Base-by-base conservation (phyloP, 2,113 vertebrate genomes). In the Percopsis transmontana region DNA sequence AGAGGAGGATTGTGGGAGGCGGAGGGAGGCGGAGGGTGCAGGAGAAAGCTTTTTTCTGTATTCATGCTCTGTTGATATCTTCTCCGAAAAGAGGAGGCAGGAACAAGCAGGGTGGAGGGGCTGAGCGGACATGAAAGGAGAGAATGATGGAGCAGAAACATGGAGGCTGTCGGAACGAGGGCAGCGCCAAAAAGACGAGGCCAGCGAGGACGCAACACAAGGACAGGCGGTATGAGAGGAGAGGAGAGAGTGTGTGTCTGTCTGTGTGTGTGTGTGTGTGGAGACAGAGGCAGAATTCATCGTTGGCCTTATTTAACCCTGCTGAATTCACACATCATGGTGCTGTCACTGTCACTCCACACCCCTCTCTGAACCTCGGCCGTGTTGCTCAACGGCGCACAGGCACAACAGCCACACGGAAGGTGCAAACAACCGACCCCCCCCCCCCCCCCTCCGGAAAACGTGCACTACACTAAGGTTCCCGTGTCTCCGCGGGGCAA, bases 101-200 rank as follows among this genome's bases (percentile, higher is more conserved):
- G 47, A 76, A 44, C 57, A 52, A 59, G 19, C 27, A 64, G 77
- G 67, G 76, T 62, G 2, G 83, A 63, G 76, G 77, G 74, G 76
- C 68, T 54, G 68, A 70, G 81, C 56, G 61, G 71, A 77, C 76
- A 72, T 75, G 72, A 81, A 63, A 69, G 72, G 56, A 50, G 71
- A 59, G 76, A 56, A 80, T 73, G 81, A 81, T 63, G 80, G 76
- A 81, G 75, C 79, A 80, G 86, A 82, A 88, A 85, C 74, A 84
- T 66, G 77, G 54, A 84, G 76, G 75, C 82, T 76, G 83, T 84
- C 81, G 81, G 63, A 72, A 79, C 72, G 59, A 67, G 74, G 67
- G 76, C 70, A 76, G 76, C 62, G 64, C 15, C 2, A 61, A 55
- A 80, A 59, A 78, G 72, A 84, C 18, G 72, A 78, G 74, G 79